A percentile compares a stretch with the other conserved stretches of the same genome.
phyloP scores from a whole-genome alignment of 2,113 vertebrate genomes.

The Tricholaema leucomelas region DNA sequence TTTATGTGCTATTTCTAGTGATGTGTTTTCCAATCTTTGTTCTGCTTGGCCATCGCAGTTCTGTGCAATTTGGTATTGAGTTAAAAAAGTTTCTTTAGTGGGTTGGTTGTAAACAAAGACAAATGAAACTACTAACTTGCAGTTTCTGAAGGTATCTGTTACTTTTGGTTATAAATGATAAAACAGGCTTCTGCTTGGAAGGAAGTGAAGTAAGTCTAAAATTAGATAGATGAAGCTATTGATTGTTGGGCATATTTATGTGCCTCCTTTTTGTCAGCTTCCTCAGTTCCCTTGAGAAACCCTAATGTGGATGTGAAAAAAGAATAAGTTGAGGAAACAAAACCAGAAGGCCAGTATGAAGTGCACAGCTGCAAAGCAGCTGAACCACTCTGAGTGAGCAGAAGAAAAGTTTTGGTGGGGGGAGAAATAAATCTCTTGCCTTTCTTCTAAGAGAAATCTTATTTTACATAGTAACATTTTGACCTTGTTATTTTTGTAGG shows the following conservation, averaged over 20 bases:
- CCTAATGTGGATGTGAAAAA: neutral
- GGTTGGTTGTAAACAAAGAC: neutral
- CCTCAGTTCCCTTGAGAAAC: neutral
- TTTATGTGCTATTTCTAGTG: neutral
- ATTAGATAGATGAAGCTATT: neutral
- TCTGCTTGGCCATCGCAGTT: neutral
- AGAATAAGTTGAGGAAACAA: neutral
- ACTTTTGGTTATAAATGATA: neutral
- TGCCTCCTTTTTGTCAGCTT: neutral
- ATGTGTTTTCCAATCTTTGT: neutral
- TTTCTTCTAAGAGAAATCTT: neutral
- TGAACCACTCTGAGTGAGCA: neutral
- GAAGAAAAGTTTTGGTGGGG: neutral
- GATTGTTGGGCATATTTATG: neutral
- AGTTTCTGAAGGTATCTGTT: neutral
- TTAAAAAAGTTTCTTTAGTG: neutral
- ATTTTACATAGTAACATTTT: conserved; percentile 44
- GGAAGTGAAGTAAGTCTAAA: neutral
- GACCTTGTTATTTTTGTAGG: conserved; percentile 17
- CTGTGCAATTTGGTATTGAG: neutral
- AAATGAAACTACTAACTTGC: neutral
- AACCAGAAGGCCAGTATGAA: neutral
- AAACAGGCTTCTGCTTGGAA: neutral
- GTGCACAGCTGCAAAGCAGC: neutral
- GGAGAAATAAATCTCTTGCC: neutral